Base-by-base conservation (phyloP, 2,797 vertebrate species). In the Tachyglossus aculeatus region DNA sequence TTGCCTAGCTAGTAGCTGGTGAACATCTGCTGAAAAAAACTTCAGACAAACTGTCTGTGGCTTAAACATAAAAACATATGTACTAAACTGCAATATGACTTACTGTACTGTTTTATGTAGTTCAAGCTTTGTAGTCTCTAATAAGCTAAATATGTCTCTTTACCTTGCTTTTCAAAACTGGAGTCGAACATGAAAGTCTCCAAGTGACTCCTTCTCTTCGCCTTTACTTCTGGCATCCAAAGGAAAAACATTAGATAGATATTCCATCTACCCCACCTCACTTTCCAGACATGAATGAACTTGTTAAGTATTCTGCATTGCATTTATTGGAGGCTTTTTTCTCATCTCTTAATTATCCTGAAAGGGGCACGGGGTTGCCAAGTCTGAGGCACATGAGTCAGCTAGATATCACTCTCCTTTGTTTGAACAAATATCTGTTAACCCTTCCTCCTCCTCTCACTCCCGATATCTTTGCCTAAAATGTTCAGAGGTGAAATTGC, bases 211-310 rank as follows among this genome's bases (percentile, higher is more conserved):
- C 52, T 55, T 38, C 25, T 58, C 29, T 67, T 68, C 47, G 45
- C 38, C 24, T 61, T 57, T 29, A 60, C 9, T 64, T 57, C 71
- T 68, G 61, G 62, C 76, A 38, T 60, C 31, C 43, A 15, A 67
- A 52, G 52, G 41, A 53, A 59, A 76, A 78, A 80, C 71, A 41
- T 85, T 71, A 80, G 71, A 58, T 65, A 56, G 66, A 63, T 74
- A 68, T 85, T 85, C 76, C 74, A 10, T 69, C 16, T 15, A 48
- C 57, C 66, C 78, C 68, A 59, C 80, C 83, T 81, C 76, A 50
- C 39, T 64, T 66, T 39, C 50, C 66, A 87, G 85, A 85, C 83
- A 39, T 53, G 66, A 82, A 27, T 64, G 22, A 47, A 14, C 40
- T 73, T 15, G 21, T 51, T 50, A 76, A 78, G 41, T 13, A 21